Conservation (phyloP, 2,888 invertebrate species). For the Panorpa germanica region DNA sequence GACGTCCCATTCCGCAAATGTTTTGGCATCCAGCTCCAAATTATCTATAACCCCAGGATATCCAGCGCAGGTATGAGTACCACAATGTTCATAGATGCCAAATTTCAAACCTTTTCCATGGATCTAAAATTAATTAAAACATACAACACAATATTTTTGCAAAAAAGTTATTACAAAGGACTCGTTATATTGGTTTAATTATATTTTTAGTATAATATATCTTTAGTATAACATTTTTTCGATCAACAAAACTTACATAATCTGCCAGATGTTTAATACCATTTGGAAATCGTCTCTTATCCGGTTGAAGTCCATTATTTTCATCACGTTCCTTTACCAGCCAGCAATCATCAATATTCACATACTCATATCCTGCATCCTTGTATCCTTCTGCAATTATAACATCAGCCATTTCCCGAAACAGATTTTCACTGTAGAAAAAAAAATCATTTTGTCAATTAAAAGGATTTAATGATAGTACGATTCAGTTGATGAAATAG, state of each 20-base stretch:
- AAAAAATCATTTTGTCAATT: too few relatives aligned
- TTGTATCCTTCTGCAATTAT: slow-evolving; percentile 47
- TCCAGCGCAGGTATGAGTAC: slow-evolving; percentile 55
- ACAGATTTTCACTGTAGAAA: slow-evolving; percentile 43
- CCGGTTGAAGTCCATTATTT: slow-evolving; percentile 41
- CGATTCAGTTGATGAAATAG: too few relatives aligned
- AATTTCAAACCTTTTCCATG: slow-evolving; percentile 52
- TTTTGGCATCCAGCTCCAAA: slow-evolving; percentile 45
- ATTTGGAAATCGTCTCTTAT: slow-evolving; percentile 46
- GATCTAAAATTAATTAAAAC: slow-evolving; percentile 28
- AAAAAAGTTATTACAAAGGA: too few relatives aligned
- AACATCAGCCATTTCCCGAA: slow-evolving; percentile 37
- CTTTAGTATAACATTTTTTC: too few relatives aligned
- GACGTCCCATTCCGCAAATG: slow-evolving; percentile 60
- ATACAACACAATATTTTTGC: not conserved
- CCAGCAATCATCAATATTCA: slow-evolving; percentile 66
- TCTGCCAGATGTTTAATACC: slow-evolving; percentile 52
- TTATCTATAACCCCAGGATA: slow-evolving; percentile 52
- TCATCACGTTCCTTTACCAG: slow-evolving; percentile 37
- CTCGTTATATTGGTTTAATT: too few relatives aligned
- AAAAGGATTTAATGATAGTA: too few relatives aligned
- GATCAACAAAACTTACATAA: slow-evolving; percentile 35
- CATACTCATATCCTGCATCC: slow-evolving; percentile 50
- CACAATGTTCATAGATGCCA: slow-evolving; percentile 65
- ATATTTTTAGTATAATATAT: too few relatives aligned